Conservation (phyloP, 1,140 invertebrate genomes). For the Gonatopus flavifemur region DNA sequence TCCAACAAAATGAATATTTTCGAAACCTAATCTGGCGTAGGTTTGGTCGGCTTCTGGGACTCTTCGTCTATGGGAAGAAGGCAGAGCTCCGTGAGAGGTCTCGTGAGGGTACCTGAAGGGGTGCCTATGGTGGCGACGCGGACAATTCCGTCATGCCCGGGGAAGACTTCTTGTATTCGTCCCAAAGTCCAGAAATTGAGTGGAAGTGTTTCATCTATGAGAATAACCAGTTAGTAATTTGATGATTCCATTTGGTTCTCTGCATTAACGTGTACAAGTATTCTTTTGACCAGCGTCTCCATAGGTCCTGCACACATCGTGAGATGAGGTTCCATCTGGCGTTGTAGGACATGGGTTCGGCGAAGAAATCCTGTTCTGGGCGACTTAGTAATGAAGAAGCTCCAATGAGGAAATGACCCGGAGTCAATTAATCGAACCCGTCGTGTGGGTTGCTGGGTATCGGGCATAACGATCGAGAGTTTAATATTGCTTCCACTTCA, state of each 20-base stretch:
- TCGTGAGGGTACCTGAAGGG: background rate
- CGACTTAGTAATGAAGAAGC: conserved; percentile 1
- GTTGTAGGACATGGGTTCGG: too few relatives aligned
- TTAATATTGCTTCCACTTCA: background rate
- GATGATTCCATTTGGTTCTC: conserved; percentile 18
- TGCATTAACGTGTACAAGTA: conserved; percentile 22
- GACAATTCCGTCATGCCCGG: background rate
- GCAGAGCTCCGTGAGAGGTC: background rate
- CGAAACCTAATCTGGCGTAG: too few relatives aligned
- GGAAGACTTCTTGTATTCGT: background rate
- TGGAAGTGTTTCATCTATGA: conserved; percentile 23
- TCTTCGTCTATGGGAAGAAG: too few relatives aligned
- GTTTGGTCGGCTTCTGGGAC: too few relatives aligned
- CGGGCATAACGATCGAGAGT: background rate
- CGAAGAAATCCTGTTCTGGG: too few relatives aligned
- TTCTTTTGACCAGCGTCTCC: too few relatives aligned
- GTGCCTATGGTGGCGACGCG: background rate
- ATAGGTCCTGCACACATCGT: conserved; percentile 9
- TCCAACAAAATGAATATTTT: too few relatives aligned
- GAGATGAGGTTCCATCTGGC: too few relatives aligned
- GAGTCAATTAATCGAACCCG: conserved; percentile 4
- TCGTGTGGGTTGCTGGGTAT: background rate
- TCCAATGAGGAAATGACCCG: conserved; percentile 12
- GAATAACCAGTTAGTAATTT: conserved; percentile 15
- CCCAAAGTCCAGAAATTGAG: conserved; percentile 1